Evolutionary conservation across 35 echinoderm and acorn worm genomes (phyloP).

Genomic region (Patiria miniata): DNA sequence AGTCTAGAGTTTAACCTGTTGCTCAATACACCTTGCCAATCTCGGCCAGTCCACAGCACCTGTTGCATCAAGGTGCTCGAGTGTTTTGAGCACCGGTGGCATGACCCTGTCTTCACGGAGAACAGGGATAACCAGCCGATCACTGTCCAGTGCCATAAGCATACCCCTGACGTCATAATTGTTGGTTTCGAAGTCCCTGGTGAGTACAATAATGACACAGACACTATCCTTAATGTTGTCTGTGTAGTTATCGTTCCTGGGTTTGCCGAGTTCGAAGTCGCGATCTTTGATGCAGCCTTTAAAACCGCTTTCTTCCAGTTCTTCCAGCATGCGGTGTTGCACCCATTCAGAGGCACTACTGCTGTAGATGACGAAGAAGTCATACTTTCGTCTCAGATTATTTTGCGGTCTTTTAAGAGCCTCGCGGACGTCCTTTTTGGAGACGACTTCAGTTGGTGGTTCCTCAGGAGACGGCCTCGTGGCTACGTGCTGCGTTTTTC

Average conservation of each 20-base stretch:
- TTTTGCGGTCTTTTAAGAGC: not conserved
- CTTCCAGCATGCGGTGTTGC: not conserved
- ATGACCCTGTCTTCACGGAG: not conserved
- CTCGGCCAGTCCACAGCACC: not conserved
- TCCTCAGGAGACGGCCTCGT: too few relatives aligned
- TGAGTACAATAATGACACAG: not conserved
- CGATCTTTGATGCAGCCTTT: constrained; percentile 11
- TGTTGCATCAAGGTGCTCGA: not conserved
- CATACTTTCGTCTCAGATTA: not conserved
- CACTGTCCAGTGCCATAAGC: not conserved
- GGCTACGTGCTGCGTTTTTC: too few relatives aligned
- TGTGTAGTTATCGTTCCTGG: not conserved
- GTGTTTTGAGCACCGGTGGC: not conserved
- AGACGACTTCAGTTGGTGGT: not conserved
- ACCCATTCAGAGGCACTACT: not conserved
- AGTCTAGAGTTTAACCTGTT: not conserved
- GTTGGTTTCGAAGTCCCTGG: not conserved
- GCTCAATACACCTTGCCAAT: not conserved
- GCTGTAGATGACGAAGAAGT: constrained; percentile 5
- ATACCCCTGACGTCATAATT: not conserved
- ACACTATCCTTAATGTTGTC: not conserved
- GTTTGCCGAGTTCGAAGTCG: not conserved
- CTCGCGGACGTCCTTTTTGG: too few relatives aligned
- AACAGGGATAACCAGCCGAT: not conserved
- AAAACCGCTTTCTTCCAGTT: not conserved